A percentile compares a stretch with the other conserved stretches of the same genome.
These are phyloP conservation scores for Cataglyphis altisquamis DNA, from an alignment of 2,888 invertebrate genomes.

Conservation along the genomic window DNA sequence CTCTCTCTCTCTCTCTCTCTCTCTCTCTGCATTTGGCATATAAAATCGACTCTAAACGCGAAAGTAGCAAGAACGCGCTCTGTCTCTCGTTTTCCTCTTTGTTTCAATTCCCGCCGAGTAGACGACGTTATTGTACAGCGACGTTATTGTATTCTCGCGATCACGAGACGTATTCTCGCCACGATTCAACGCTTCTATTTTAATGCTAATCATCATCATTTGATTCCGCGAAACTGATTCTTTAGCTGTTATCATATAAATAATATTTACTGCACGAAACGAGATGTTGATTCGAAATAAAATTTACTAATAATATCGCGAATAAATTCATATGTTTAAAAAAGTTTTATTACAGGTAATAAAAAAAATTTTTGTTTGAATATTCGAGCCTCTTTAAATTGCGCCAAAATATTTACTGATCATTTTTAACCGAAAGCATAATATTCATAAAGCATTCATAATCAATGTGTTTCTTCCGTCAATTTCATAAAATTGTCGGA, in stretches of 20 bases:
- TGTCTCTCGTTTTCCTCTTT: not conserved
- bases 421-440: not conserved
- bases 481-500: not conserved
- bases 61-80: not conserved
- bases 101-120: conserved; percentile 24
- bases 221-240: conserved; percentile 10
- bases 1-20: not conserved
- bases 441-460: not conserved
- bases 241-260: conserved; percentile 1
- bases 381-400: not conserved
- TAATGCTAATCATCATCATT: conserved; percentile 44
- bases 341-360: not conserved
- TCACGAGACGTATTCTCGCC: conserved; percentile 18
- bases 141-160: conserved; percentile 10
- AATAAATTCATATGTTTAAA: not conserved
- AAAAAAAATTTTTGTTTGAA: not conserved
- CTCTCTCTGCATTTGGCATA: conserved; percentile 5
- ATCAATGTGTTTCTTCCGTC: not conserved
- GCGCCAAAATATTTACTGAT: conserved; percentile 6
- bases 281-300: conserved; percentile 8
- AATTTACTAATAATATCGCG: not conserved
- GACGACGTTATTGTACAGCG: conserved; percentile 25
- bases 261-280: not conserved
- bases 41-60: conserved; percentile 39
- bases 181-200: conserved; percentile 33